Base-by-base conservation (phyloP, 2,113 vertebrate species). In the Mormyrus iriodes region DNA sequence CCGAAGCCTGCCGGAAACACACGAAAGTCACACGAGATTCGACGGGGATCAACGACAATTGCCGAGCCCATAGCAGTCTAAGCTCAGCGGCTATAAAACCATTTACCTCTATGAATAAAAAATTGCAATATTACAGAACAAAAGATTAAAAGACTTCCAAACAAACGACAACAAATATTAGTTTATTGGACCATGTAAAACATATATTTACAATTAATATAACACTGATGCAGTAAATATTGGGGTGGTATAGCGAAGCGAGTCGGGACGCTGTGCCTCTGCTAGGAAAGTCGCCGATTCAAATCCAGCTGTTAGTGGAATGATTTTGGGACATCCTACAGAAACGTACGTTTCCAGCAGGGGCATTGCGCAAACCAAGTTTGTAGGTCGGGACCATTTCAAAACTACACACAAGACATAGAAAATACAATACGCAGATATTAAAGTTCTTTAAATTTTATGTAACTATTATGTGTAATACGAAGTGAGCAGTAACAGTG, bases 1-100 rank as follows among this genome's bases (percentile, higher is more conserved):
- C 46, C 89, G 89, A 89, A 73, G 27, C 9, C n/a, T n/a, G 69
- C 42, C 89, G 89, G 85, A 87, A 42, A 87, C 8, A 51, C 19
- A 58, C 89, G 89, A 89, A 49, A 65, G 51, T 17, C 4, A 19
- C 83, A 51, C 88, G 88, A 85, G 55, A 24, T 61, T 12, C 0
- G 17, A 27, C 88, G 82, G 10, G 27, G 13, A 17, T 12, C 0
- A 51, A 9, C 88, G 79, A 39, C 83, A 85, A 89, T 48, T 46
- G 42, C 88, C 88, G 88, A 79, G 6, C 73, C 35, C 5, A 35
- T 13, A 76, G 27, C 15, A 42, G 73, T 39, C 5, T 76, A 42
- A 15, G 17, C 27, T 35, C 15, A 76, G 39, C 4, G n/a, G 31
- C 35, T 17, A 19, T 17, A 35, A 17, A 76, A 39, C 69, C 15